phyloP scores from a whole-genome alignment of 1,140 invertebrate species.

The Ctenoplectra terminalis region DNA sequence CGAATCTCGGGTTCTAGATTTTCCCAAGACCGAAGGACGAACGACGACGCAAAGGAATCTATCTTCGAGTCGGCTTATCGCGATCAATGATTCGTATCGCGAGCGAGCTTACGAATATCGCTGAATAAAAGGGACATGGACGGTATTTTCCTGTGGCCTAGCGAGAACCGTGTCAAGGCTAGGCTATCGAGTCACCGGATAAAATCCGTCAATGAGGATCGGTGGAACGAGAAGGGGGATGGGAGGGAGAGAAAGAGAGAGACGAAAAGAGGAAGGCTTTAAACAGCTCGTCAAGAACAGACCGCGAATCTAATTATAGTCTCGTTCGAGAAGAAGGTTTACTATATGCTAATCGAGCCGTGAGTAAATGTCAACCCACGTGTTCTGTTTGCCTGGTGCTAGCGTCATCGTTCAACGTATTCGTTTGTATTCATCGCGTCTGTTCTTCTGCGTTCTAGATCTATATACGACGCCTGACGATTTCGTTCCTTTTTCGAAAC shows the following conservation, averaged over 20 bases:
- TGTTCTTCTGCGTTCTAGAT: background rate
- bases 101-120: too few species aligned
- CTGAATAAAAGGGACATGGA: background rate
- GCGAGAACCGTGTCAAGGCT: conserved; percentile 42
- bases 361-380: conserved; percentile 73
- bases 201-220: conserved; percentile 6
- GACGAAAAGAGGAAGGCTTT: background rate
- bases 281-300: conserved; percentile 58
- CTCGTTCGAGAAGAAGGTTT: conserved; percentile 64
- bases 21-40: too few species aligned
- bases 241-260: background rate
- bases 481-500: too few species aligned
- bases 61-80: too few species aligned
- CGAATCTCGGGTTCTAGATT: too few species aligned
- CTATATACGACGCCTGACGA: too few species aligned
- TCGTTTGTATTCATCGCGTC: background rate
- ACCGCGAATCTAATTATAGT: conserved; percentile 75
- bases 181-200: background rate
- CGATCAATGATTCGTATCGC: too few species aligned
- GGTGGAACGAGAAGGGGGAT: background rate
- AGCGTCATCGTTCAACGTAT: conserved; percentile 38
- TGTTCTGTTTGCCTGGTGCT: conserved; percentile 64
- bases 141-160: background rate
- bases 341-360: conserved; percentile 74
- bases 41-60: background rate